Evolutionary conservation across 2,113 vertebrate species (phyloP).

Genomic region (Hystrix brachyura): DNA sequence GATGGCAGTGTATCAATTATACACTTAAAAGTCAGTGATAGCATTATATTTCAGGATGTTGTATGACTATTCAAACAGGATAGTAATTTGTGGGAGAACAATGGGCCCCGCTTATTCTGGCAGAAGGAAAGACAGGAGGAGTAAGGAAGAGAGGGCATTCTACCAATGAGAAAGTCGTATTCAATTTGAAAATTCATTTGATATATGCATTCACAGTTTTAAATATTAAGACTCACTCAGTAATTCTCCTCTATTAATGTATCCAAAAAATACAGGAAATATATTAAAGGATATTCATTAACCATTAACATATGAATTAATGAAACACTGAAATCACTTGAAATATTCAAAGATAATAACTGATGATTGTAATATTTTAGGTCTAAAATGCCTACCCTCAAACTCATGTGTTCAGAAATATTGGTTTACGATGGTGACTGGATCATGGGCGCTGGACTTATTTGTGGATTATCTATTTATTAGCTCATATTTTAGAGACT

Average conservation of each 20-base stretch:
- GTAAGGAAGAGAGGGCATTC: background rate
- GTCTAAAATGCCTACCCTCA: background rate
- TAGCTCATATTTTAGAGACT: background rate
- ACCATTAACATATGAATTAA: background rate
- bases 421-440: too few species aligned
- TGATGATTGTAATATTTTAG: background rate
- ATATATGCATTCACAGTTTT: background rate
- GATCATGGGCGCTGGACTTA: background rate
- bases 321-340: background rate
- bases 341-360: background rate
- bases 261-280: background rate
- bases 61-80: background rate
- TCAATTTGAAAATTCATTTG: background rate
- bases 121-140: background rate
- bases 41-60: background rate
- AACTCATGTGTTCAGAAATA: background rate
- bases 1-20: background rate
- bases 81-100: background rate
- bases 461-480: background rate
- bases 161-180: background rate
- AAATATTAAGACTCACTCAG: background rate
- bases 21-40: background rate
- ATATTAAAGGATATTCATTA: background rate
- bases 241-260: background rate
- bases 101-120: background rate